phyloP scores from a whole-genome alignment of 2,888 invertebrate species.

The Dynastes hyllus region DNA sequence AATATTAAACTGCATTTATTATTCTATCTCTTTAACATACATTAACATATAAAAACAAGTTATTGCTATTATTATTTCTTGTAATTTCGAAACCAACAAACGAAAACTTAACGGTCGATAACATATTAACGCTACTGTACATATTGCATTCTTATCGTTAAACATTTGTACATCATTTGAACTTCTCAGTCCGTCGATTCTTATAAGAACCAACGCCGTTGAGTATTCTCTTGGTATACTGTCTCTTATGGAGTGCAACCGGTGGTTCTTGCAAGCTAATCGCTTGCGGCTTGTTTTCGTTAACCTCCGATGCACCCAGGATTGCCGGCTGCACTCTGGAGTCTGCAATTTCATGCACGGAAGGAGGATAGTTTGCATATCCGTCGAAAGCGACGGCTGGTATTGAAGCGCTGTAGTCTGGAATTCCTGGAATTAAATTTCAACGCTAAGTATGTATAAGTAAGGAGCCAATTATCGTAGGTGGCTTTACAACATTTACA shows the following conservation, averaged over 20 bases:
- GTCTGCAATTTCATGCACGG: conserved; percentile 50
- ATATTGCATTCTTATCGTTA: too few species aligned
- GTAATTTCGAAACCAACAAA: too few species aligned
- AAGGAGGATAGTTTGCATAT: conserved; percentile 62
- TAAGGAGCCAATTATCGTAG: not conserved
- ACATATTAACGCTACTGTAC: too few species aligned
- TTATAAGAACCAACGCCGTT: not conserved
- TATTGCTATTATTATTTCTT: too few species aligned
- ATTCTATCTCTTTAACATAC: too few species aligned
- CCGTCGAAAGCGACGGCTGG: conserved; percentile 62
- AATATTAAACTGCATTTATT: too few species aligned
- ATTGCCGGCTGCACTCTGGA: conserved; percentile 58
- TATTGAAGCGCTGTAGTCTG: not conserved
- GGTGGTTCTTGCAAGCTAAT: conserved; percentile 38
- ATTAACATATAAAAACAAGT: too few species aligned
- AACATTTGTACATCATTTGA: not conserved
- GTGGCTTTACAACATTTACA: not conserved
- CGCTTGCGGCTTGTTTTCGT: conserved; percentile 37
- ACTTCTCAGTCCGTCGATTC: not conserved
- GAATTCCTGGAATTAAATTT: conserved; percentile 3
- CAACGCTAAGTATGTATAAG: not conserved
- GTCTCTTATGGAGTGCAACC: conserved; percentile 51
- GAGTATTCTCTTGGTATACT: conserved; percentile 33
- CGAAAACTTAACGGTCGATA: too few species aligned
- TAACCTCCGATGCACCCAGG: conserved; percentile 55